phyloP scores from a whole-genome alignment of 2,888 invertebrate genomes.

The Halocaridina rubra region DNA sequence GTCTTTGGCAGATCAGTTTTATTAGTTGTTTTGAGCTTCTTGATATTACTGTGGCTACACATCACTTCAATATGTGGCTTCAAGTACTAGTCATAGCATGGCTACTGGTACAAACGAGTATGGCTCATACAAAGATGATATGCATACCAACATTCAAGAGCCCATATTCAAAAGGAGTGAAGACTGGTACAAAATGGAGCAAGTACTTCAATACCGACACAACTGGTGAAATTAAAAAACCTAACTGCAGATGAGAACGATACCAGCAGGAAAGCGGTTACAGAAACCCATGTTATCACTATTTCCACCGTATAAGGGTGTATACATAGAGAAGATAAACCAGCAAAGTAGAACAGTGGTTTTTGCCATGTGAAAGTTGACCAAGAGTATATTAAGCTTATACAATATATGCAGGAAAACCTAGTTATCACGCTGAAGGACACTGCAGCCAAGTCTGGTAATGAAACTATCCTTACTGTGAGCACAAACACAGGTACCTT shows the following conservation, averaged over 20 bases:
- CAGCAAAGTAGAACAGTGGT: slow-evolving; percentile 21
- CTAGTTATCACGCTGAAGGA: slow-evolving; percentile 10
- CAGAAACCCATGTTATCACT: slow-evolving; percentile 9
- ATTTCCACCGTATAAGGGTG: slow-evolving; percentile 21
- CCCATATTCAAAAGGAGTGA: not conserved
- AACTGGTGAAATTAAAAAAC: not conserved
- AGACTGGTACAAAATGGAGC: not conserved
- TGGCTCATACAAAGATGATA: slow-evolving; percentile 2
- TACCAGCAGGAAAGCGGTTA: not conserved
- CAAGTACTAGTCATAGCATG: no score
- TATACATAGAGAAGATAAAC: not conserved
- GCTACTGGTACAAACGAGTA: not conserved
- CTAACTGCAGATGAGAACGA: slow-evolving; percentile 9
- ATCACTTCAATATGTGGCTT: no score
- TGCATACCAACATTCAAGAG: not conserved
- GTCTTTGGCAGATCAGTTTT: no score
- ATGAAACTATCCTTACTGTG: slow-evolving; percentile 10
- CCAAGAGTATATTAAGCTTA: not conserved
- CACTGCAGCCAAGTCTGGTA: slow-evolving; percentile 4
- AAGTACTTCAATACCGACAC: not conserved
- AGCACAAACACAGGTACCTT: not conserved
- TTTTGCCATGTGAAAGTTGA: not conserved
- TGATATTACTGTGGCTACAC: no score
- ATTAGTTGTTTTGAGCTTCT: no score
- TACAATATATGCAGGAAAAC: slow-evolving; percentile 16